Evolutionary conservation across 1,140 invertebrate species (phyloP), one percentile per base, ranked within the genome.

Genomic region (Anastrepha obliqua): DNA sequence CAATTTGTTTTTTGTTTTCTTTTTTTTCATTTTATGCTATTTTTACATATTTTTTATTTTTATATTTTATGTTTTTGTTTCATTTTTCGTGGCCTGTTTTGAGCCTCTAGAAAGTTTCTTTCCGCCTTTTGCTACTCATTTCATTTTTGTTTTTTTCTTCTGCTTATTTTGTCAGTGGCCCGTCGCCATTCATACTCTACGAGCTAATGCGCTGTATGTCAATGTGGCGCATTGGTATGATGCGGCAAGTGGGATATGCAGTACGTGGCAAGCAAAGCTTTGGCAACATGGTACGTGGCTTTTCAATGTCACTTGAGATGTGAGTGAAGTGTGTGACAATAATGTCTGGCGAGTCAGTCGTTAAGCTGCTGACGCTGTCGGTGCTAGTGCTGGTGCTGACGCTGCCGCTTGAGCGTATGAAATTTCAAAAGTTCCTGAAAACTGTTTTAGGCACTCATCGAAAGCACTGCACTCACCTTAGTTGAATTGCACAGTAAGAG

Each of bases 281-380:
- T 55, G 74, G 47, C 51, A 81, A 42, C 74, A 58, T 29, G 74
- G n/a, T 55, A 81, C 74, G 74, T 81, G 74, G 74, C 74, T 81
- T 86, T 86, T 59, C 59, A 62, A 86, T 60, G 85, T 86, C 85
- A 86, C 85, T 86, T 86, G 85, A 86, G 85, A 86, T 86, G 55
- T 62, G 51, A 86, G 85, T 86, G 85, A 86, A 86, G 58, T 86
- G 55, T 86, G 85, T 86, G 85, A 86, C 85, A 86, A 86, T 86
- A 62, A 86, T 86, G 85, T 86, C 85, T 86, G 85, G 59, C 85
- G 59, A 86, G 29, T 86, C 51, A 42, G 44, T 86, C 59, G 59
- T 55, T 81, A 81, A 81, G 74, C 74, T 81, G 74, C 74, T 55
- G 74, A 55, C 51, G 47, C 47, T 44, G 17, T 47, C 65, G 65